A percentile compares a stretch with the other conserved stretches of the same genome.
Evolutionary conservation across 2,797 vertebrate species (phyloP).

Genomic region (Myiothlypis chrysogaster): DNA sequence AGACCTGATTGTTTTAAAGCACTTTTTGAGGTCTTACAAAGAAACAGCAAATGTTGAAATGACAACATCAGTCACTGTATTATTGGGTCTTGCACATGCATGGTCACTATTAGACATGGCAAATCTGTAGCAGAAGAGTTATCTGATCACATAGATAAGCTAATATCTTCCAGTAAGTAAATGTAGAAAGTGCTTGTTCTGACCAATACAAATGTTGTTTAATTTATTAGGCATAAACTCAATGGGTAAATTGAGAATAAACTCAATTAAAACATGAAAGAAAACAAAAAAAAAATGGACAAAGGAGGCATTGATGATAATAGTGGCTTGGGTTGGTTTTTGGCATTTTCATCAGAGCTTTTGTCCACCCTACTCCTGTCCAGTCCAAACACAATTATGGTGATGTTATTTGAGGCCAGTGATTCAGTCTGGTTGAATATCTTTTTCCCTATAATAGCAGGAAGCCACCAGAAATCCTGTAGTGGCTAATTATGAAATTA

Average conservation of each 20-base stretch:
- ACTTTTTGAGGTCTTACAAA: neutral
- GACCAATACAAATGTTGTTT: neutral
- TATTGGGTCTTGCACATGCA: neutral
- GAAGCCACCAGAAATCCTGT: slow-evolving; percentile 2
- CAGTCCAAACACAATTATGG: neutral
- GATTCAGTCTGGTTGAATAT: neutral
- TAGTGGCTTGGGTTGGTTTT: neutral
- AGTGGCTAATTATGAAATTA: slow-evolving; percentile 54
- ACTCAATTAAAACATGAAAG: neutral
- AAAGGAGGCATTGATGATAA: neutral
- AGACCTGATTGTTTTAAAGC: neutral
- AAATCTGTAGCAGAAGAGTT: neutral
- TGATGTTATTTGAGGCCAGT: neutral
- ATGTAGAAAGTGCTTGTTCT: neutral
- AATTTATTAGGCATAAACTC: neutral
- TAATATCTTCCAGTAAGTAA: neutral
- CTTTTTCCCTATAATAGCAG: neutral
- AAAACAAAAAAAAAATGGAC: no score
- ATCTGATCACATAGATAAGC: neutral
- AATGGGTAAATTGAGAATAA: neutral
- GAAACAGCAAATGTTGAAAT: neutral
- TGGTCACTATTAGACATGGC: neutral
- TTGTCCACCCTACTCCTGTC: neutral
- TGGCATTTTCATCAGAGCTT: neutral
- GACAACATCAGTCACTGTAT: neutral